A percentile compares a stretch with the other conserved stretches of the same genome.
These are phyloP conservation scores for Malurus splendens DNA, from an alignment of 2,797 vertebrate species.

Conservation along the genomic window DNA sequence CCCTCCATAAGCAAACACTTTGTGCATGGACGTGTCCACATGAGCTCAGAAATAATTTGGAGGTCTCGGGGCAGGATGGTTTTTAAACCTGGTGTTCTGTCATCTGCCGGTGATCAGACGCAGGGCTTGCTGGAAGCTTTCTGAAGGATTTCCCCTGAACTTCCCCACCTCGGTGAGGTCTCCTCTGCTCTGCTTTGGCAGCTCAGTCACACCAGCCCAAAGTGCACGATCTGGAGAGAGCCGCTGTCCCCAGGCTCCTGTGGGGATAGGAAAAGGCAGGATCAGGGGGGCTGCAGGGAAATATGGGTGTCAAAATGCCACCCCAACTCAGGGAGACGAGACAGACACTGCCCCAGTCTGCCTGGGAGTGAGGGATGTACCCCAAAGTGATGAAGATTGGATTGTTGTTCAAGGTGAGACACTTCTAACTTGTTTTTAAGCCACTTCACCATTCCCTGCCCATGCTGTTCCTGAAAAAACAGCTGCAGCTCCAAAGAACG, in stretches of 20 bases:
- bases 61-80: not conserved
- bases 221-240: slow-evolving; percentile 81
- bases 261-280: not conserved
- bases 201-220: slow-evolving; percentile 80
- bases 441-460: not conserved
- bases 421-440: not conserved
- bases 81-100: not conserved
- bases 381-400: not conserved
- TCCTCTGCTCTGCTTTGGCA: not conserved
- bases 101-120: not conserved
- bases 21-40: accelerated
- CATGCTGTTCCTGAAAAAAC: not conserved
- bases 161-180: not conserved
- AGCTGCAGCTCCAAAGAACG: accelerated
- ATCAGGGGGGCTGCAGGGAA: not conserved
- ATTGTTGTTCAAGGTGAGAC: not conserved
- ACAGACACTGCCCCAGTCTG: too few species aligned
- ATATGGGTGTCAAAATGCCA: not conserved
- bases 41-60: not conserved
- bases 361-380: too few species aligned
- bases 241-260: slow-evolving; percentile 68
- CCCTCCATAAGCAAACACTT: not conserved
- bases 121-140: not conserved
- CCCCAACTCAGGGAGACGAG: not conserved
- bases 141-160: not conserved